Evolutionary conservation across 1,140 invertebrate genomes (phyloP), one percentile per base, ranked within the genome.

Genomic region (Pseudomyrmex cubaensis): DNA sequence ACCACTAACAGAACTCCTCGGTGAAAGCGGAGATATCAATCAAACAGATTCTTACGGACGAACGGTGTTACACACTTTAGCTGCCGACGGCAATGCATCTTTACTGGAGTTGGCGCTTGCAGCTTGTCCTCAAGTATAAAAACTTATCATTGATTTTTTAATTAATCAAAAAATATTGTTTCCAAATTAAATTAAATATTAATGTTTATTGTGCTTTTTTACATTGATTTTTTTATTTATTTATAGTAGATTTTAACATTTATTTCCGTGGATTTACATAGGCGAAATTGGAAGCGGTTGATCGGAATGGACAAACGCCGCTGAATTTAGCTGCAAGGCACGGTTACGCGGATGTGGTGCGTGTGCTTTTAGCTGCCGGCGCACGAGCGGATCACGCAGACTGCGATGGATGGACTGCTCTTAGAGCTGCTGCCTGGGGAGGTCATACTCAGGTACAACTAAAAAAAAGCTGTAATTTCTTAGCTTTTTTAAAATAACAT

Each of bases 361-460:
- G 96, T 84, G 95, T 96, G 20, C 92, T 98, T 25, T 90, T 98
- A 44, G 95, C 96, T 85, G 97, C 97, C 3, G 97, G 97, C 1
- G 97, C 98, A 0, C 95, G 95, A 86, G 95, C 96, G 0, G 97
- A 98, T 94, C 96, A 97, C 75, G 97, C 97, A 8, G 98, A 99
- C 94, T 96, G 96, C 46, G 98, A 99, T 91, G 97, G 97, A 15
- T 97, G 98, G 96, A 99, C 98, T 57, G 97, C 98, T 2, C 93
- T 99, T 52, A 95, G 97, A 86, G 97, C 97, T 10, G 97, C 98
- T 25, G 98, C 98, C 50, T 98, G 98, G 98, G 98, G 97, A 80
- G 98, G 98, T 17, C 98, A 99, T 91, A 97, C 97, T 15, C 97
- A 98, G 95, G 96, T 96, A 93, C 22, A 56, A 20, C 35, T 69